These are phyloP conservation scores for Drosophila paramelanica DNA, from an alignment of 2,888 invertebrate species.

Conservation along the genomic window DNA sequence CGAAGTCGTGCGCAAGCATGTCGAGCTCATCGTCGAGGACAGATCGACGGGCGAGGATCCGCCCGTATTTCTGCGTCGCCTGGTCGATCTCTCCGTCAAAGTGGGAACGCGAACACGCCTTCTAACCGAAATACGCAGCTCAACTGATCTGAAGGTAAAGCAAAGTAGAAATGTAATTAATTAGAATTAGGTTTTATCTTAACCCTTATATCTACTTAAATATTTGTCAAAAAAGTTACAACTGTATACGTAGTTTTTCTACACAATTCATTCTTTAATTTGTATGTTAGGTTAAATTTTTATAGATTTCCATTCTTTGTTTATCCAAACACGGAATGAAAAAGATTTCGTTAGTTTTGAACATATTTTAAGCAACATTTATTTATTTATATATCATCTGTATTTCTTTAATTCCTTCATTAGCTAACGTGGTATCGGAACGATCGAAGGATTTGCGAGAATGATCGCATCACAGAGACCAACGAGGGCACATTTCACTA, in stretches of 20 bases:
- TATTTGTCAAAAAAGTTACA: too few relatives aligned
- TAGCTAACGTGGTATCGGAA: slow-evolving; percentile 96
- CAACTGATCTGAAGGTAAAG: slow-evolving; percentile 91
- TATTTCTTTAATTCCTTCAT: neutral
- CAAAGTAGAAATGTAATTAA: neutral
- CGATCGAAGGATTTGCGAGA: slow-evolving; percentile 90
- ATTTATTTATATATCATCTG: too few relatives aligned
- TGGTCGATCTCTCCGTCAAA: slow-evolving; percentile 94
- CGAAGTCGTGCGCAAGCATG: slow-evolving; percentile 85
- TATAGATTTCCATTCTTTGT: too few relatives aligned
- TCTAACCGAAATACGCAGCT: slow-evolving; percentile 92
- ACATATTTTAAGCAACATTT: too few relatives aligned
- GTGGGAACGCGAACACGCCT: slow-evolving; percentile 95
- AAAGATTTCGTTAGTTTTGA: too few relatives aligned
- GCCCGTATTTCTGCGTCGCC: slow-evolving; percentile 92
- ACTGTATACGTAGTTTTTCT: too few relatives aligned
- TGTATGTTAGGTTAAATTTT: too few relatives aligned
- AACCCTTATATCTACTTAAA: too few relatives aligned
- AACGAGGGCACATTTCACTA: slow-evolving; percentile 95
- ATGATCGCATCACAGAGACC: slow-evolving; percentile 90
- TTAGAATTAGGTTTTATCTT: too few relatives aligned
- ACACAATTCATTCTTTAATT: too few relatives aligned
- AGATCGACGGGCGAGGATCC: slow-evolving; percentile 89
- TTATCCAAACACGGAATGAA: too few relatives aligned
- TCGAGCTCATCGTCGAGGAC: slow-evolving; percentile 87